Conservation (phyloP, 2,797 vertebrate species). For the Leptoclinus maculatus region DNA sequence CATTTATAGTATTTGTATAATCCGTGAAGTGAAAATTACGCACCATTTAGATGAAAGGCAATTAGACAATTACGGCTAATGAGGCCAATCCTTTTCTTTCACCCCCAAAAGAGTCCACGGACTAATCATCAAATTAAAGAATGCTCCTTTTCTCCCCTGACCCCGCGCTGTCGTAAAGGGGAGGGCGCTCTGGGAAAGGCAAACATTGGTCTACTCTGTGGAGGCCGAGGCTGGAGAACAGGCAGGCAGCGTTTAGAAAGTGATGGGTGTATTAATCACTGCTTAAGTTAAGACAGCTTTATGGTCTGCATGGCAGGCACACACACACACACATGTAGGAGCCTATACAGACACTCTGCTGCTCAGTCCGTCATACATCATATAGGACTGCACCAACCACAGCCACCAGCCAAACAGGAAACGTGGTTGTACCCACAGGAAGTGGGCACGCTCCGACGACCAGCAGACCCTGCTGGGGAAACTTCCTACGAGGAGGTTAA, state of each 20-base stretch:
- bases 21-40: constrained; percentile 82
- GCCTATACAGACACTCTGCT: constrained; percentile 55
- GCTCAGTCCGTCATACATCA: constrained; percentile 55
- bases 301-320: constrained; percentile 71
- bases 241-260: constrained; percentile 85
- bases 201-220: constrained; percentile 83
- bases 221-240: constrained; percentile 73
- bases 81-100: constrained; percentile 87
- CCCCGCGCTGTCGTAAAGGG: constrained; percentile 69
- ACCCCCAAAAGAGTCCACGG: constrained; percentile 77
- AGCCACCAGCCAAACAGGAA: constrained; percentile 71
- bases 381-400: constrained; percentile 29
- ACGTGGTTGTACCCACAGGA: constrained; percentile 68
- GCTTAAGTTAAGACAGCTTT: constrained; percentile 85
- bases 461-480: constrained; percentile 62
- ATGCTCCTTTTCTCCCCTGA: constrained; percentile 82
- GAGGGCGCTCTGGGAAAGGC: constrained; percentile 78
- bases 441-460: constrained; percentile 64
- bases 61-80: constrained; percentile 89
- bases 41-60: constrained; percentile 86
- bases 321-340: constrained; percentile 39
- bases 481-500: constrained; percentile 70
- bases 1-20: constrained; percentile 85
- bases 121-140: constrained; percentile 91
- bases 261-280: constrained; percentile 89